These are phyloP conservation scores for Rhyacophila brunnea DNA, from an alignment of 1,140 invertebrate genomes.

Conservation along the genomic window DNA sequence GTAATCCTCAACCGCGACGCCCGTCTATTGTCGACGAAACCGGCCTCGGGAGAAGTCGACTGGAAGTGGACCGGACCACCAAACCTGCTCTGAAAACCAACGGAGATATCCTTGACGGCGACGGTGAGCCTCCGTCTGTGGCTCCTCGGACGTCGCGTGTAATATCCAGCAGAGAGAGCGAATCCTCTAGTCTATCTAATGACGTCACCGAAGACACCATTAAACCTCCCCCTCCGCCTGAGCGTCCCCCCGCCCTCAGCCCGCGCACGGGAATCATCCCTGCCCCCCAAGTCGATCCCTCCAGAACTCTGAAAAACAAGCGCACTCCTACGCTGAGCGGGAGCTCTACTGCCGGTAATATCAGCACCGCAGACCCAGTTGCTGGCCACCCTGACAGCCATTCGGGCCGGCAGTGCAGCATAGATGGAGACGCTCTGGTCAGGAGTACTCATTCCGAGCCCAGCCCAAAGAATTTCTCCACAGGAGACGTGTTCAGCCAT, in stretches of 20 bases:
- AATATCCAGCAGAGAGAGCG: not conserved
- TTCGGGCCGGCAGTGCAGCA: not conserved
- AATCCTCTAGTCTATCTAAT: not conserved
- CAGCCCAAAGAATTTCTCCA: slow-evolving; percentile 11
- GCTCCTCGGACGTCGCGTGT: slow-evolving; percentile 7
- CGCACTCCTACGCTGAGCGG: too few species aligned
- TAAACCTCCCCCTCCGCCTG: slow-evolving; percentile 15
- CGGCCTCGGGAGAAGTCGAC: slow-evolving; percentile 15
- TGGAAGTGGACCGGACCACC: slow-evolving; percentile 28
- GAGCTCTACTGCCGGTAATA: too few species aligned
- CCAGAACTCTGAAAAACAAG: too few species aligned
- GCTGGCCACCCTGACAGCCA: not conserved
- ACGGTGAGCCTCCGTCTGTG: slow-evolving; percentile 26
- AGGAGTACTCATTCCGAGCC: slow-evolving; percentile 3
- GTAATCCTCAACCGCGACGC: slow-evolving; percentile 30
- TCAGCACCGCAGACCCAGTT: too few species aligned
- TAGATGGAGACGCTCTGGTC: slow-evolving; percentile 2
- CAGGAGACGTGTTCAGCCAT: slow-evolving; percentile 3
- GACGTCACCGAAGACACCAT: not conserved
- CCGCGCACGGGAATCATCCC: slow-evolving; percentile 5
- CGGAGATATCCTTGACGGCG: slow-evolving; percentile 11
- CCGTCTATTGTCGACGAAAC: slow-evolving; percentile 13
- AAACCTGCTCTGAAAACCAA: slow-evolving; percentile 22
- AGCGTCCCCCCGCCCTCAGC: slow-evolving; percentile 21
- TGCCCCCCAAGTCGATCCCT: too few species aligned